A percentile compares a stretch with the other conserved stretches of the same genome.
Evolutionary conservation across 1,140 invertebrate species (phyloP).

Genomic region (Musca domestica): DNA sequence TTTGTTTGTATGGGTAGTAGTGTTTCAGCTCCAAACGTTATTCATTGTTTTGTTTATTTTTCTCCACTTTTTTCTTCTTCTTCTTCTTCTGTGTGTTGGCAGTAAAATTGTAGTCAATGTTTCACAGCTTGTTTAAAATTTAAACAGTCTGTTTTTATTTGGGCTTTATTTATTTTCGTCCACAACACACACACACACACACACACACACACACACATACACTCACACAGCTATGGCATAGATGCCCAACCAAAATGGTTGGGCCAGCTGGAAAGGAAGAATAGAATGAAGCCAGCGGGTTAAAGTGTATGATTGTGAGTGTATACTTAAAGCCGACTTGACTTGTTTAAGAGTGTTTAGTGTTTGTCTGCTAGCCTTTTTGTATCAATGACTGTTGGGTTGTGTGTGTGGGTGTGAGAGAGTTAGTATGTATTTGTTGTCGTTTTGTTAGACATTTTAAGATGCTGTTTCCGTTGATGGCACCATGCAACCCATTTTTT

Average conservation of each 20-base stretch:
- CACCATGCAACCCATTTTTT: not conserved
- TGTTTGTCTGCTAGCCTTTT: not conserved
- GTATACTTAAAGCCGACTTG: too few relatives aligned
- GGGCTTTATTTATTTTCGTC: too few relatives aligned
- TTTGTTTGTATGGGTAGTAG: too few relatives aligned
- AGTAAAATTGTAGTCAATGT: slow-evolving; percentile 3
- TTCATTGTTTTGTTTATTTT: not conserved
- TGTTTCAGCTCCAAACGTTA: not conserved
- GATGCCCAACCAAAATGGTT: too few relatives aligned
- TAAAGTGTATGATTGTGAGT: too few relatives aligned
- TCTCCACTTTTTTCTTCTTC: not conserved
- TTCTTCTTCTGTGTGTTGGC: not conserved
- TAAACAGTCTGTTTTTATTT: slow-evolving; percentile 11
- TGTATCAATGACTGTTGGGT: not conserved
- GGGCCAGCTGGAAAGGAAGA: too few relatives aligned
- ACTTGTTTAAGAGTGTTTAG: not conserved
- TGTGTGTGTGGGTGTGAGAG: not conserved
- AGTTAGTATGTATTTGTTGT: too few relatives aligned
- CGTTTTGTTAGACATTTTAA: too few relatives aligned
- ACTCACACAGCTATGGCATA: not conserved
- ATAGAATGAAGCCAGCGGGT: too few relatives aligned
- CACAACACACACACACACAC: not conserved
- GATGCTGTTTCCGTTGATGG: too few relatives aligned
- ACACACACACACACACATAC: not conserved
- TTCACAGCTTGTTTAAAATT: slow-evolving; percentile 17